A percentile compares a stretch with the other conserved stretches of the same genome.
phyloP scores from a whole-genome alignment of 2,113 vertebrate genomes.

The Poeciliopsis prolifica region DNA sequence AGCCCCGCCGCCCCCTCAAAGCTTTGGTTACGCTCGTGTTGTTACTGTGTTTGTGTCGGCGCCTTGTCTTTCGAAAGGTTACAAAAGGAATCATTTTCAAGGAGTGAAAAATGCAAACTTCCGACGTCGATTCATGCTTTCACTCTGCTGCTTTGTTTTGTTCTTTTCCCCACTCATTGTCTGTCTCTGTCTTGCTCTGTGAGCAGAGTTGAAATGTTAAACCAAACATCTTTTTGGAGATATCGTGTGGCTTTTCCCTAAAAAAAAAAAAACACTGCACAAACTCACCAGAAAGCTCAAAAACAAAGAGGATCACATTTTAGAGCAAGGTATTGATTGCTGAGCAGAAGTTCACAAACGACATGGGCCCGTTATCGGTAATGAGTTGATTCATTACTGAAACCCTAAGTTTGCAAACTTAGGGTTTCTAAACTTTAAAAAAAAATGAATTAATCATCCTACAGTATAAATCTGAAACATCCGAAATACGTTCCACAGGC shows the following conservation, averaged over 20 bases:
- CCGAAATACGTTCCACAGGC: not conserved
- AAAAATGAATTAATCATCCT: not conserved
- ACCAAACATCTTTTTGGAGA: conserved; percentile 43
- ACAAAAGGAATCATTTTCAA: conserved; percentile 49
- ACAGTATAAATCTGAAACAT: not conserved
- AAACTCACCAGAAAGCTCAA: conserved; percentile 42
- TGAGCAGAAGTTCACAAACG: conserved; percentile 17
- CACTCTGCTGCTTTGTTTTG: conserved; percentile 16
- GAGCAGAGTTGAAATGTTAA: conserved; percentile 46
- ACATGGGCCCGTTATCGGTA: not conserved
- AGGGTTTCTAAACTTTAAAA: not conserved
- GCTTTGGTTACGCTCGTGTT: conserved; percentile 45
- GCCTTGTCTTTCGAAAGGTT: conserved; percentile 45
- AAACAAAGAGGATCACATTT: conserved; percentile 26
- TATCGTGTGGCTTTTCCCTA: conserved; percentile 27
- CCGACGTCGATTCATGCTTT: not conserved
- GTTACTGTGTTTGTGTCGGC: conserved; percentile 47
- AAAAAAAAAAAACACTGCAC: conserved; percentile 2
- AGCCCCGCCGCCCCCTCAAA: not conserved
- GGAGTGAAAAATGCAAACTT: not conserved
- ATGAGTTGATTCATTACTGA: not conserved
- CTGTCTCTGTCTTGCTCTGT: conserved; percentile 9
- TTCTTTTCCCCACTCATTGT: not conserved
- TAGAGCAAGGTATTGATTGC: conserved; percentile 53
- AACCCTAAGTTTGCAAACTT: no score